Percentiles rank a stretch among this genome's conserved stretches.
Evolutionary conservation across 2,888 invertebrate genomes (phyloP).

Genomic region (Drosophila barbarae): DNA sequence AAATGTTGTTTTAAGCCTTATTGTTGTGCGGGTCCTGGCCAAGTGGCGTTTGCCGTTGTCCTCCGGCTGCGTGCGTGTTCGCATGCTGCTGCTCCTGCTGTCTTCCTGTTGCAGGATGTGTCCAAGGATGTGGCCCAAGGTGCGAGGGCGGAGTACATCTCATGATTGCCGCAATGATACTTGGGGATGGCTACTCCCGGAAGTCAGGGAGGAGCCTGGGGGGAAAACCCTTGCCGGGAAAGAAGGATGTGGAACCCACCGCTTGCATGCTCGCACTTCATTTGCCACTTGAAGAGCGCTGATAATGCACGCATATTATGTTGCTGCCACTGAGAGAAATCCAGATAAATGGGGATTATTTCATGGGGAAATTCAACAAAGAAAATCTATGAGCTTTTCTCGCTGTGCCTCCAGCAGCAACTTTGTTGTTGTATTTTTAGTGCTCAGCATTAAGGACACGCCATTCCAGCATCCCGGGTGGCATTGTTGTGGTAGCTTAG

Average conservation of each 20-base stretch:
- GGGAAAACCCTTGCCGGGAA: not conserved
- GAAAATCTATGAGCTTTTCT: not conserved
- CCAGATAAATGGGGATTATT: not conserved
- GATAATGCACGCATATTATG: constrained; percentile 61
- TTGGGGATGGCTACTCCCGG: constrained; percentile 33
- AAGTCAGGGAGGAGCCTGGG: not conserved
- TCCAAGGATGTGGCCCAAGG: constrained; percentile 56
- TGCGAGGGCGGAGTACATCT: constrained; percentile 8
- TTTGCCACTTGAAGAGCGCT: constrained; percentile 58
- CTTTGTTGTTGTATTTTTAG: constrained; percentile 48
- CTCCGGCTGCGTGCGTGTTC: constrained; percentile 28
- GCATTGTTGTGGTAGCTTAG: constrained; percentile 58
- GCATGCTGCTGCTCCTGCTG: constrained; percentile 31
- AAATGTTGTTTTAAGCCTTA: constrained; percentile 55
- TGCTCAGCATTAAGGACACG: constrained; percentile 58
- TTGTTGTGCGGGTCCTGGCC: constrained; percentile 26
- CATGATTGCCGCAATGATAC: constrained; percentile 56
- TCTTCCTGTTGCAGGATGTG: constrained; percentile 68
- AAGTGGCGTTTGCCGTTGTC: constrained; percentile 25
- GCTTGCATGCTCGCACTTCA: constrained; percentile 51
- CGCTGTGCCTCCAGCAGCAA: not conserved
- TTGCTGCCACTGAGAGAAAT: constrained; percentile 21
- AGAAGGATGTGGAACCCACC: not conserved
- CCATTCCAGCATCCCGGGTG: constrained; percentile 20
- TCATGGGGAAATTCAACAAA: not conserved